phyloP scores from a whole-genome alignment of 2,888 invertebrate species.

The Lithophane semibrunnea region DNA sequence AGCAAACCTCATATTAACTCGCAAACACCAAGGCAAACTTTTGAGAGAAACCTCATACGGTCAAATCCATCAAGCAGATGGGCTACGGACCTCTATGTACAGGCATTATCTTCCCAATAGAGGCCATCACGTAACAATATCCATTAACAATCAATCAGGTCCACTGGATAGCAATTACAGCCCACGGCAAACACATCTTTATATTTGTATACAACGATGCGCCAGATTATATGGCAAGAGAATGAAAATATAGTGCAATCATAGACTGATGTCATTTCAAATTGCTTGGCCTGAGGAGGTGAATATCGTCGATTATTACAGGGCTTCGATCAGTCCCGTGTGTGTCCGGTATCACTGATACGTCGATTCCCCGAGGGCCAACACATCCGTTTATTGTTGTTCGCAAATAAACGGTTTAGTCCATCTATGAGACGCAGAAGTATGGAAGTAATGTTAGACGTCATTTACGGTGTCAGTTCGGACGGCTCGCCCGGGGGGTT shows the following conservation, averaged over 20 bases:
- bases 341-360: conserved; percentile 81
- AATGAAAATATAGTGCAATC: conserved; percentile 78
- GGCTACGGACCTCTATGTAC: conserved; percentile 53
- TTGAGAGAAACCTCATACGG: conserved; percentile 64
- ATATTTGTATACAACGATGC: conserved; percentile 68
- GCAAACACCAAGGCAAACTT: conserved; percentile 52
- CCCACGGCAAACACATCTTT: conserved; percentile 72
- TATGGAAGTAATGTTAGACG: conserved; percentile 79
- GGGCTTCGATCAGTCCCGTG: conserved; percentile 74
- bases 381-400: conserved; percentile 83
- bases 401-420: conserved; percentile 78
- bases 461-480: conserved; percentile 80
- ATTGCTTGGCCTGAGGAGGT: conserved; percentile 76
- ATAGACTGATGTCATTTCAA: conserved; percentile 79
- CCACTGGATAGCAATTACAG: conserved; percentile 70
- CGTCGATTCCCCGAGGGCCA: conserved; percentile 77
- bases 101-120: conserved; percentile 69
- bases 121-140: conserved; percentile 76
- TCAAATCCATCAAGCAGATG: conserved; percentile 70
- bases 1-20: conserved; percentile 53
- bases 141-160: conserved; percentile 82
- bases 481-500: conserved; percentile 77
- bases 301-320: conserved; percentile 79
- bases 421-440: conserved; percentile 72
- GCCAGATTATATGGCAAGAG: conserved; percentile 72